Conservation (phyloP, 2,888 invertebrate genomes). For the Dromius quadrimaculatus region DNA sequence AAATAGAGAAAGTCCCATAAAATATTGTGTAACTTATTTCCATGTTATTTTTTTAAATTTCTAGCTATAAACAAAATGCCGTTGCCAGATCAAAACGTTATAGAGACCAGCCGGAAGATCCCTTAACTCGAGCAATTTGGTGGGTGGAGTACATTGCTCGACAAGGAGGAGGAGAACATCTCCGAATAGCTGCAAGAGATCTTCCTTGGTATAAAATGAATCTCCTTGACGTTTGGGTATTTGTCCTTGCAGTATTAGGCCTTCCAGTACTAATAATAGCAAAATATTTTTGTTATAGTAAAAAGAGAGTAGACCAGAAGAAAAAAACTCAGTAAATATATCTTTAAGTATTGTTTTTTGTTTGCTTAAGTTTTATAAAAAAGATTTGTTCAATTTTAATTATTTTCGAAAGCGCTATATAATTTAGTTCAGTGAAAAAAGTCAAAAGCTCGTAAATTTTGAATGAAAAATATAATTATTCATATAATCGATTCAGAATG, state of each 20-base stretch:
- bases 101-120: conserved; percentile 54
- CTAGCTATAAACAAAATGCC: conserved; percentile 55
- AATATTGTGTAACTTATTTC: no score
- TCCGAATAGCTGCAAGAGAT: conserved; percentile 52
- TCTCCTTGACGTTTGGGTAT: conserved; percentile 53
- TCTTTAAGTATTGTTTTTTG: no score
- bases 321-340: neutral
- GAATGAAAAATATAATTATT: no score
- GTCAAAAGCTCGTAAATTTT: no score
- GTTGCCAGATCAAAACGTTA: conserved; percentile 53
- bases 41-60: conserved; percentile 17
- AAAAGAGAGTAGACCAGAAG: neutral
- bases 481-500: no score
- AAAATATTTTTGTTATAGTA: neutral
- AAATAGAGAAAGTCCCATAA: no score
- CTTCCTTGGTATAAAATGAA: conserved; percentile 52
- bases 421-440: no score
- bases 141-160: conserved; percentile 56
- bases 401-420: no score
- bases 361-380: no score
- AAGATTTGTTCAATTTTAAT: no score
- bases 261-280: neutral
- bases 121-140: conserved; percentile 55
- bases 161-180: conserved; percentile 53
- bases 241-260: conserved; percentile 7